A percentile compares a stretch with the other conserved stretches of the same genome.
Conservation (phyloP, 2,113 vertebrate genomes). For the Capricornis sumatraensis region DNA sequence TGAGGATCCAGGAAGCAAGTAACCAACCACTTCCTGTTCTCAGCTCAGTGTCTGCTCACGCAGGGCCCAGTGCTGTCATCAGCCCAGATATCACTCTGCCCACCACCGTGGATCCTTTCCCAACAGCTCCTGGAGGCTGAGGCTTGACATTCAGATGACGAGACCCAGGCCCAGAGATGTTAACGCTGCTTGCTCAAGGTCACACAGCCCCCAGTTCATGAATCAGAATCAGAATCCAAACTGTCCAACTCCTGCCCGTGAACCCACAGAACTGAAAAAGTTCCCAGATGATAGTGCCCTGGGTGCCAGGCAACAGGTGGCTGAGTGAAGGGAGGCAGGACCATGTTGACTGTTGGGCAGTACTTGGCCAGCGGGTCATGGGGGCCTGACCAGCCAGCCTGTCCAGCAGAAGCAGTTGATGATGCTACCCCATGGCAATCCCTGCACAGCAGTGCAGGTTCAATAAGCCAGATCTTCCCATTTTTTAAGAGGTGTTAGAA, state of each 20-base stretch:
- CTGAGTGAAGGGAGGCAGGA: too few species aligned
- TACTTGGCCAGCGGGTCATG: accelerated
- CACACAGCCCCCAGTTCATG: background rate
- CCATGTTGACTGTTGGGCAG: background rate
- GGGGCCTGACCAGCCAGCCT: accelerated
- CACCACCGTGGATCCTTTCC: background rate
- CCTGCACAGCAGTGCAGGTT: background rate
- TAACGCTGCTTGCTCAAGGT: background rate
- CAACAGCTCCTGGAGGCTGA: background rate
- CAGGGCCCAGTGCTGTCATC: background rate
- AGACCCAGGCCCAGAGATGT: background rate
- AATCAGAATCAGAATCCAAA: background rate
- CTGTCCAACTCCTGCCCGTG: background rate
- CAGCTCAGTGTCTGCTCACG: background rate
- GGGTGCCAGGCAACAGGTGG: background rate
- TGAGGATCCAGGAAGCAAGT: background rate
- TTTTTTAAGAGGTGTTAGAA: background rate
- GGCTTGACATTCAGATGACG: background rate
- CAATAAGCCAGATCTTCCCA: background rate
- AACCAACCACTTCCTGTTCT: background rate
- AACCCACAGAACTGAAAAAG: background rate
- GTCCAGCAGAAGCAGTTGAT: too few species aligned
- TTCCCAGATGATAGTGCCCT: accelerated
- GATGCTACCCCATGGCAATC: accelerated
- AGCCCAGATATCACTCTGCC: background rate